phyloP scores from a whole-genome alignment of 2,888 invertebrate genomes.

The Yponomeuta cagnagella region DNA sequence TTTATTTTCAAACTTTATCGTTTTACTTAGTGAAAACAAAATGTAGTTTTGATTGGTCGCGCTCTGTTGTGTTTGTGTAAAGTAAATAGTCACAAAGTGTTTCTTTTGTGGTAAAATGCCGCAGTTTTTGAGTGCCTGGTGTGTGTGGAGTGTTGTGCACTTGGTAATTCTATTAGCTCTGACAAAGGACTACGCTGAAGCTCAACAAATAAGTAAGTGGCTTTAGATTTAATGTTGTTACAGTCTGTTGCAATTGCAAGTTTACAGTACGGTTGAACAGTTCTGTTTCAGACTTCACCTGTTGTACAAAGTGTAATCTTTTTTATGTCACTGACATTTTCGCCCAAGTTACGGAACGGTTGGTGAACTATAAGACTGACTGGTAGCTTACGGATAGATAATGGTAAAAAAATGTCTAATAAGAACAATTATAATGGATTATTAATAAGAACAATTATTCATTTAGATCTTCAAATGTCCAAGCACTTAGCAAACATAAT shows the following conservation, averaged over 20 bases:
- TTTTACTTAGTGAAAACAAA: slow-evolving; percentile 10
- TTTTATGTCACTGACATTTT: background rate
- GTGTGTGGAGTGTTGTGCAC: slow-evolving; percentile 41
- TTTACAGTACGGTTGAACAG: background rate
- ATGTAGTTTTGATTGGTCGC: slow-evolving; percentile 6
- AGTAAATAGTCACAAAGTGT: slow-evolving; percentile 34
- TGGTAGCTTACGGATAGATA: background rate
- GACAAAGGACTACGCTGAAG: slow-evolving; percentile 56
- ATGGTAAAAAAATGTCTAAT: too few relatives aligned
- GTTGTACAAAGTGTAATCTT: background rate
- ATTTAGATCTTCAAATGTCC: too few relatives aligned
- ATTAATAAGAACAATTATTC: too few relatives aligned
- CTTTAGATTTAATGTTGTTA: slow-evolving; percentile 15
- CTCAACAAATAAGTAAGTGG: slow-evolving; percentile 58
- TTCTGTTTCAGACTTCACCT: background rate
- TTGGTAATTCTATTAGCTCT: slow-evolving; percentile 53
- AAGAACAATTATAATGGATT: too few relatives aligned
- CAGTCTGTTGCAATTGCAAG: background rate
- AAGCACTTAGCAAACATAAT: too few relatives aligned
- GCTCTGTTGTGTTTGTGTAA: slow-evolving; percentile 1
- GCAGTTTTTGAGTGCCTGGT: slow-evolving; percentile 47
- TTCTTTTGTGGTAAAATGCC: slow-evolving; percentile 52
- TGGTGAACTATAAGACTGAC: background rate
- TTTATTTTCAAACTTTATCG: slow-evolving; percentile 9
- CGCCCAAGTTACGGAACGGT: background rate